Base-by-base conservation (phyloP, 2,888 invertebrate species). In the Lobophora halterata region DNA sequence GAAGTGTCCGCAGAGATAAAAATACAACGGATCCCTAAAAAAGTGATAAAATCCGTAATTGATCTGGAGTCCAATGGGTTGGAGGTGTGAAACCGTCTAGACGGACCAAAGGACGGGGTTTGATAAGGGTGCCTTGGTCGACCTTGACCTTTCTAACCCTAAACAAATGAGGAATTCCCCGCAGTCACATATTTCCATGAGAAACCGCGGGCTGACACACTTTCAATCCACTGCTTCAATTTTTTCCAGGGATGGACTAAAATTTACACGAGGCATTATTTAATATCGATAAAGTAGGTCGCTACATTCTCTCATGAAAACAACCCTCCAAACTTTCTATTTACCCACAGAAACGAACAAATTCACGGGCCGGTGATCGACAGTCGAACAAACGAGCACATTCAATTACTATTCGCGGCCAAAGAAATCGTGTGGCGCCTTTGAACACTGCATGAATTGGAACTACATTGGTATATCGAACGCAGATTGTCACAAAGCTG, bases 81-180 rank as follows among this genome's bases (percentile, higher is more conserved):
- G 70, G 64, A 83, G 81, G 83, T 83, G 83, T 73, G 79, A 78
- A 75, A 60, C 67, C 76, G 86, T 86, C 86, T 86, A 86, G 86
- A 86, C 86, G 80, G 74, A 71, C 81, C 79, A 71, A 77, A 77
- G 76, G 78, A 77, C 78, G 76, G 74, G 69, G 70, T 73, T 74
- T 83, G 83, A 81, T 82, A 79, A 82, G 82, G 83, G 82, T 81
- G 74, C 75, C 72, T 73, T 69, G 65, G 72, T 60, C 73, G 79
- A 68, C 86, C 86, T 85, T 87, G 86, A 86, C 82, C 86, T 81
- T 75, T 70, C 65, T 58, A 73, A 74, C 69, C 79, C 81, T 79
- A 79, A 82, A 81, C 82, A 80, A 83, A 83, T 79, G 79, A 80
- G 70, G 61, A 67, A 63, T 65, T 64, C 70, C 66, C 68, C 63